These are phyloP conservation scores for Drosophila pseudoananassae DNA, from an alignment of 1,140 invertebrate genomes.

Conservation along the genomic window DNA sequence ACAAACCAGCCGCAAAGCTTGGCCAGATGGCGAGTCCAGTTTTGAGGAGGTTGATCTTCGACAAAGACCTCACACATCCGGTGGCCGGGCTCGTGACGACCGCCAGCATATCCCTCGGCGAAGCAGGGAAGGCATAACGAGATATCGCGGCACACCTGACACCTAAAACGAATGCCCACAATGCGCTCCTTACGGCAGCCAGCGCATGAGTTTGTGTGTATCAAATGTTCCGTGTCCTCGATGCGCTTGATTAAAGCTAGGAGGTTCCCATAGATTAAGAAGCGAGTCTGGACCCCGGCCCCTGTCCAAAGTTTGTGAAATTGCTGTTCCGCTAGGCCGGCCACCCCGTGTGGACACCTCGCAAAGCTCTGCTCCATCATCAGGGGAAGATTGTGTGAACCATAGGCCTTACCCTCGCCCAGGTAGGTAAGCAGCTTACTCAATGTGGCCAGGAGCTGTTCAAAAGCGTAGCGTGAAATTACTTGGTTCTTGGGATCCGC, in stretches of 20 bases:
- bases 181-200: conserved; percentile 68
- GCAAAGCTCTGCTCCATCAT: conserved; percentile 74
- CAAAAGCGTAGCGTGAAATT: conserved; percentile 71
- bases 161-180: conserved; percentile 78
- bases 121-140: conserved; percentile 79
- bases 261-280: conserved; percentile 78
- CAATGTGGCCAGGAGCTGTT: conserved; percentile 67
- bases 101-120: conserved; percentile 51
- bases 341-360: conserved; percentile 62
- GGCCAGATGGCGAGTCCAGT: conserved; percentile 65
- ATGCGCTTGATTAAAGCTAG: conserved; percentile 76
- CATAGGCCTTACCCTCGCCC: conserved; percentile 76
- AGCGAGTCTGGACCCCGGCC: conserved; percentile 64
- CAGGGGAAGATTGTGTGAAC: conserved; percentile 61
- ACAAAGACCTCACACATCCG: conserved; percentile 79
- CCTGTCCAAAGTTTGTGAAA: conserved; percentile 74
- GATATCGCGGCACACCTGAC: conserved; percentile 72
- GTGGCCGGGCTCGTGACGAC: conserved; percentile 67
- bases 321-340: conserved; percentile 65
- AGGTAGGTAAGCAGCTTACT: conserved; percentile 71
- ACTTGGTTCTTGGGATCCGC: conserved; percentile 60
- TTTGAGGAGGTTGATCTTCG: conserved; percentile 65
- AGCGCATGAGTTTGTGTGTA: conserved; percentile 73
- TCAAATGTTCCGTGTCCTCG: conserved; percentile 74
- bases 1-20: conserved; percentile 59